Conservation (phyloP, 2,113 vertebrate genomes). For the Hepsetus odoe region DNA sequence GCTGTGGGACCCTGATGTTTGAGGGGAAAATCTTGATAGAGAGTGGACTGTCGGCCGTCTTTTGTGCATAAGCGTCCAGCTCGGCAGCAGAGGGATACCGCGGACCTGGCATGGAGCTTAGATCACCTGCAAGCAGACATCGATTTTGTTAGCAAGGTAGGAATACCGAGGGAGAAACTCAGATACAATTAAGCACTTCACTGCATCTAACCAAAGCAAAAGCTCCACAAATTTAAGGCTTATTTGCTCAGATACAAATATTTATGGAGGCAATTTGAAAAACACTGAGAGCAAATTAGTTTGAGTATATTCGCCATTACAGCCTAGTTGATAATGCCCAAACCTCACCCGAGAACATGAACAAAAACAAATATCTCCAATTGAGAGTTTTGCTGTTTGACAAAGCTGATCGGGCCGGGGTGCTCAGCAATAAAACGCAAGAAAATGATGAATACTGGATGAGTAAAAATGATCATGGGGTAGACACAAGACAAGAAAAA, state of each 20-base stretch:
- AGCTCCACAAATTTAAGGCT: not conserved
- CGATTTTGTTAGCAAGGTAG: constrained; percentile 18
- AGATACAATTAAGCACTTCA: constrained; percentile 3
- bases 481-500: constrained; percentile 42
- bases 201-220: not conserved
- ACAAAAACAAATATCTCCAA: constrained; percentile 35
- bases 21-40: constrained; percentile 98
- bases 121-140: constrained; percentile 76
- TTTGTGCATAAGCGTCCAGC: constrained; percentile 95
- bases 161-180: not conserved
- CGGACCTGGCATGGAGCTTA: constrained; percentile 76
- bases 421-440: constrained; percentile 37
- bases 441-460: constrained; percentile 43
- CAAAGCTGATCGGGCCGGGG: constrained; percentile 13
- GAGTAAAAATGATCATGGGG: constrained; percentile 50
- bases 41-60: constrained; percentile 89
- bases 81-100: constrained; percentile 94
- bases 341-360: constrained; percentile 12
- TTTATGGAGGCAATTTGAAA: not conserved
- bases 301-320: not conserved
- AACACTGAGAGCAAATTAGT: not conserved
- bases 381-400: constrained; percentile 37
- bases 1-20: constrained; percentile 94
- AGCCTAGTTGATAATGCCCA: constrained; percentile 2
- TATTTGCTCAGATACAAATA: not conserved